phyloP scores from a whole-genome alignment of 2,888 invertebrate genomes.

The Parascotia fuliginaria region DNA sequence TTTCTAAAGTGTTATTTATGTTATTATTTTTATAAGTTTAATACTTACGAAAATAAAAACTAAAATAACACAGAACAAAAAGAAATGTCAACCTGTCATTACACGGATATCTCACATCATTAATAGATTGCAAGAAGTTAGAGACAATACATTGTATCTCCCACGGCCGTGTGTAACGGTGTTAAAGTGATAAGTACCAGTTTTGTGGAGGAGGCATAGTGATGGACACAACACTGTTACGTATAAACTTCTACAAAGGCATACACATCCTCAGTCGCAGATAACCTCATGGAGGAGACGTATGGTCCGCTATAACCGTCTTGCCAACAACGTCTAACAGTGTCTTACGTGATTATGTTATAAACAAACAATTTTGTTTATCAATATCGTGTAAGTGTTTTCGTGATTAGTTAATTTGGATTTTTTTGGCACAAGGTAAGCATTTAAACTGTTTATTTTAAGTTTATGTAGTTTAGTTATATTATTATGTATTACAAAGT shows the following conservation, averaged over 20 bases:
- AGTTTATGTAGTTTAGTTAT: neutral
- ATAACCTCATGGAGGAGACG: slow-evolving; percentile 27
- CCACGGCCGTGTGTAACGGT: slow-evolving; percentile 41
- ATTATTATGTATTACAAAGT: too few relatives aligned
- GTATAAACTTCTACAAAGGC: slow-evolving; percentile 44
- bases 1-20: too few relatives aligned
- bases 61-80: neutral
- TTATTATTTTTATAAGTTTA: too few relatives aligned
- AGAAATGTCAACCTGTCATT: neutral
- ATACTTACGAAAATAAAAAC: too few relatives aligned
- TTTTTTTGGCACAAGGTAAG: slow-evolving; percentile 35
- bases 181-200: slow-evolving; percentile 28
- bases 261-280: slow-evolving; percentile 39
- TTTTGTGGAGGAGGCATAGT: slow-evolving; percentile 39
- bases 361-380: slow-evolving; percentile 19
- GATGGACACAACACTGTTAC: slow-evolving; percentile 27
- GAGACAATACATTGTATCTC: slow-evolving; percentile 16
- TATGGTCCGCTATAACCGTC: slow-evolving; percentile 24
- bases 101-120: neutral
- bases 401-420: slow-evolving; percentile 28
- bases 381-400: slow-evolving; percentile 34
- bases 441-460: neutral
- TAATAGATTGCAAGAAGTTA: slow-evolving; percentile 7
- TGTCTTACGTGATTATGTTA: slow-evolving; percentile 34
- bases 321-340: slow-evolving; percentile 1